These are phyloP conservation scores for Myrmecophaga tridactyla DNA, from an alignment of 2,113 vertebrate species.

Conservation along the genomic window DNA sequence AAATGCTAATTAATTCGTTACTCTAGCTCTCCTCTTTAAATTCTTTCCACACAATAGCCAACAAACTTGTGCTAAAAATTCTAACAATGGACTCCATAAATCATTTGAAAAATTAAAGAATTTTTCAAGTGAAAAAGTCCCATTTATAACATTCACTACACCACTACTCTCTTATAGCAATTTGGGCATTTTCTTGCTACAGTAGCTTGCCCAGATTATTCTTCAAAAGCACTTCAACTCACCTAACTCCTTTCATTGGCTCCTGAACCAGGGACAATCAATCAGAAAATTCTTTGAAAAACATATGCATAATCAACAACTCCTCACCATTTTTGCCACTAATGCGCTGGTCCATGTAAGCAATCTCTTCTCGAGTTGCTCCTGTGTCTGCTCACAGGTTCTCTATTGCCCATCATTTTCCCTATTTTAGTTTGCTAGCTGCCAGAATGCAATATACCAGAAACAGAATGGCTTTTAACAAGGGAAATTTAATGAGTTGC, in stretches of 20 bases:
- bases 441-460: no score
- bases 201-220: not conserved
- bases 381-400: not conserved
- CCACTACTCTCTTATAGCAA: not conserved
- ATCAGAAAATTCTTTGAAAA: not conserved
- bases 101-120: not conserved
- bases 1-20: not conserved
- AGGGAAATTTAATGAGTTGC: no score
- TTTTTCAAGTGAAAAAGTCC: not conserved
- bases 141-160: not conserved
- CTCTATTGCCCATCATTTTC: not conserved
- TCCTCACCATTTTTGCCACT: not conserved
- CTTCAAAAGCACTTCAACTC: not conserved
- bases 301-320: not conserved
- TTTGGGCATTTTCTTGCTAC: not conserved
- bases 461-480: no score
- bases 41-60: not conserved
- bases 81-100: not conserved
- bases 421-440: no score
- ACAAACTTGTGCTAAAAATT: not conserved
- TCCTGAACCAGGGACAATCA: not conserved
- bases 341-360: no score
- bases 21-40: not conserved
- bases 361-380: not conserved
- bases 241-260: not conserved